Evolutionary conservation across 2,797 vertebrate genomes (phyloP), one percentile per base, ranked within the genome.

Genomic region (Syngnathus acus): DNA sequence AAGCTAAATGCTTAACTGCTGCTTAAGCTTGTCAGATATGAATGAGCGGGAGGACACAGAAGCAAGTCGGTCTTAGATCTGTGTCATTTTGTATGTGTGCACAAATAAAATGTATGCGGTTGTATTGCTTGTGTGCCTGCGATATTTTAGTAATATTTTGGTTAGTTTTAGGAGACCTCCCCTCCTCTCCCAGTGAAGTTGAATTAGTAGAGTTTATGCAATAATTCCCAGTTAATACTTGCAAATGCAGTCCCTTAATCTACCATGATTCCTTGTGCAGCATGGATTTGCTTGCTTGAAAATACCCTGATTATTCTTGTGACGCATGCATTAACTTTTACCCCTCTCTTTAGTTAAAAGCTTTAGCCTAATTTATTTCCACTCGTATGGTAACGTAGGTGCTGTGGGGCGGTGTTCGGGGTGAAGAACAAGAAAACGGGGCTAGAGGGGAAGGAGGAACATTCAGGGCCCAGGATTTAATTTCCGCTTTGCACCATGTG

Each of bases 181-280:
- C 68, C 63, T 70, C 80, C 32, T 78, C 64, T 42, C 69, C 59
- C 60, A 51, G 17, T 57, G 59, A 66, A 84, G 78, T 82, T 83
- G 84, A 90, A 88, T 89, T 87, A 87, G 70, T 73, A 66, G 65
- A 75, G 82, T 72, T 90, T 87, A 88, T 66, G 59, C 76, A 76
- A 78, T 32, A 58, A 87, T 89, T 89, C 85, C 75, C 86, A 87
- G 82, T 87, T 87, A 89, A 88, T 88, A 71, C 87, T 73, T 80
- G 74, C 79, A 84, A 86, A 83, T 81, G 69, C 83, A 80, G 81
- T 83, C 79, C 79, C 79, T 75, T 90, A 90, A 91, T 88, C 89
- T 85, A 68, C 71, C 40, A 47, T 77, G 84, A 85, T 80, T 89
- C 85, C 83, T 79, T 69, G 65, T 76, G 69, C 68, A 75, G 69